A percentile compares a stretch with the other conserved stretches of the same genome.
Evolutionary conservation across 2,888 invertebrate genomes (phyloP).

Genomic region (Thereva nobilitata): DNA sequence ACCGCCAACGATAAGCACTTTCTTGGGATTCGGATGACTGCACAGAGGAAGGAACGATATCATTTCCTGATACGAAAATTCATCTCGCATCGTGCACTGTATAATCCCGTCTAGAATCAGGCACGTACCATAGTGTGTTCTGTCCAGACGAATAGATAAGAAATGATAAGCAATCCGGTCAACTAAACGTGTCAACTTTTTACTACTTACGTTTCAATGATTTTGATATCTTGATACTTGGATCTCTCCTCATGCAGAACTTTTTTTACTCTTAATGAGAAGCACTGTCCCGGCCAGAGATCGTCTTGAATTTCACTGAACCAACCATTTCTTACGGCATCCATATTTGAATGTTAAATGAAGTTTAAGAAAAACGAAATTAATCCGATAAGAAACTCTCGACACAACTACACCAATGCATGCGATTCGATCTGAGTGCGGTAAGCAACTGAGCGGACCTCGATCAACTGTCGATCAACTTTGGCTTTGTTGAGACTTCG

Average conservation of each 20-base stretch:
- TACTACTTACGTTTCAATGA: conserved; percentile 75
- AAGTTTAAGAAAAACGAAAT: not conserved
- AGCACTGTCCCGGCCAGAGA: conserved; percentile 88
- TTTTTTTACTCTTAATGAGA: conserved; percentile 82
- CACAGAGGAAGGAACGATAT: conserved; percentile 91
- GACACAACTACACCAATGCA: no score
- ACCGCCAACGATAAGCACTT: conserved; percentile 93
- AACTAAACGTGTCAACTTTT: conserved; percentile 2
- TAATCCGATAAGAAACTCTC: not conserved
- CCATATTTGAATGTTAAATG: conserved; percentile 60
- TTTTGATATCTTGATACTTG: conserved; percentile 80
- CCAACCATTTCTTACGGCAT: conserved; percentile 80
- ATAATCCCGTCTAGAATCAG: conserved; percentile 94
- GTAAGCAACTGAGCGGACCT: no score
- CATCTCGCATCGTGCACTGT: conserved; percentile 94
- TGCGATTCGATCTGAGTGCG: no score
- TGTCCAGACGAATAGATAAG: conserved; percentile 48
- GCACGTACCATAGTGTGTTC: conserved; percentile 79
- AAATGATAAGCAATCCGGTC: not conserved
- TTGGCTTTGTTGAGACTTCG: no score
- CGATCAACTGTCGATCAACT: no score
- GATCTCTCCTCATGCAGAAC: conserved; percentile 80
- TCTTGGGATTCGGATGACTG: conserved; percentile 86
- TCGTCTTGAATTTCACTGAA: conserved; percentile 88
- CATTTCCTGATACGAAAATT: conserved; percentile 99